Percentiles rank a stretch among this genome's conserved stretches.
These are phyloP conservation scores for Neosalanx taihuensis DNA, from an alignment of 2,797 vertebrate genomes.

Conservation along the genomic window DNA sequence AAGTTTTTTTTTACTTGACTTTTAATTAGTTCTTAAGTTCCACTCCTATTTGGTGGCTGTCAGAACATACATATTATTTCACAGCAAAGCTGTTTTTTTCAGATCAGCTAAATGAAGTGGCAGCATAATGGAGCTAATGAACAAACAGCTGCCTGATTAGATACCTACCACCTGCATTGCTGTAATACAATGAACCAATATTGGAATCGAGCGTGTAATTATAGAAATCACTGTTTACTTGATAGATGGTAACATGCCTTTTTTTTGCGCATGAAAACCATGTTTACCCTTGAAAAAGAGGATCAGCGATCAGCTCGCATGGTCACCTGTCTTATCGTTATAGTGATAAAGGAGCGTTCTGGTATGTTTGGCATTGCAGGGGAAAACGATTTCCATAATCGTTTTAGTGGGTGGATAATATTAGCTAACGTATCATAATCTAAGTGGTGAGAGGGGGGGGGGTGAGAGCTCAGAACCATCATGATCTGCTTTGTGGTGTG, in stretches of 20 bases:
- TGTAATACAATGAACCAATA: neutral
- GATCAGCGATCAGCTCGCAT: conserved; percentile 22
- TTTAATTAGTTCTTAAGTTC: no score
- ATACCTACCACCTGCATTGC: neutral
- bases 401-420: conserved; percentile 38
- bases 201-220: no score
- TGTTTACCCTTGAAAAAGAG: no score
- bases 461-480: conserved; percentile 47
- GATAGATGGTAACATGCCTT: no score
- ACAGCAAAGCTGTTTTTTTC: neutral
- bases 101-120: neutral
- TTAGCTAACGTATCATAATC: conserved; percentile 39
- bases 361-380: conserved; percentile 38
- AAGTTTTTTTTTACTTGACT: no score
- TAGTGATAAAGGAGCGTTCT: conserved; percentile 11
- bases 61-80: no score
- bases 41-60: no score
- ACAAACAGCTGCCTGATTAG: neutral
- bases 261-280: no score
- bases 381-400: conserved; percentile 41
- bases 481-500: conserved; percentile 43
- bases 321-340: conserved; percentile 40
- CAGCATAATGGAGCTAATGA: neutral
- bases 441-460: conserved; percentile 27
- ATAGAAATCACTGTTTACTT: neutral